Conservation (phyloP, 2,888 invertebrate species). For the Blera fallax region DNA sequence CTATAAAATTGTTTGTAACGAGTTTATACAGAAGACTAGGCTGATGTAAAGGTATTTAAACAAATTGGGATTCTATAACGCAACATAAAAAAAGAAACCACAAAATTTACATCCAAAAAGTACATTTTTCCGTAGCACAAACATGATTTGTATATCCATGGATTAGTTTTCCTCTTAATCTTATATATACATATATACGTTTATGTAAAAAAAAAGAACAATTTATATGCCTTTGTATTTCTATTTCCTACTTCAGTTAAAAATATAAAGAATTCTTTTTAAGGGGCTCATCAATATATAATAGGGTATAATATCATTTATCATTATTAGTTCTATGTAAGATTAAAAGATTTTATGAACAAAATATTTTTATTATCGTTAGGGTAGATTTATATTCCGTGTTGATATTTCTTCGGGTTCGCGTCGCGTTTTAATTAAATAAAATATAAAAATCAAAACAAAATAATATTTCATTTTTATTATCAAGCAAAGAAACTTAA, state of each 20-base stretch:
- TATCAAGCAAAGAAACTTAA: constrained; percentile 24
- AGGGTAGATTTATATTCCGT: constrained; percentile 63
- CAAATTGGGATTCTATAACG: background rate
- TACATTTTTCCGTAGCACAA: background rate
- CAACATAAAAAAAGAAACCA: background rate
- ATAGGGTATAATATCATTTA: constrained; percentile 18
- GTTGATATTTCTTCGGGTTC: constrained; percentile 69
- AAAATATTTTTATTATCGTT: constrained; percentile 44
- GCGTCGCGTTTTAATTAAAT: constrained; percentile 65
- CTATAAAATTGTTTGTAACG: background rate
- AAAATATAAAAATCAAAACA: constrained; percentile 32
- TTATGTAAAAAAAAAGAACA: background rate
- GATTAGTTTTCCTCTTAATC: background rate
- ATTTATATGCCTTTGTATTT: background rate
- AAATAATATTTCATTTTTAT: constrained; percentile 59
- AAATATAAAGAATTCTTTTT: background rate
- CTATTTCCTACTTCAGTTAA: constrained; percentile 14
- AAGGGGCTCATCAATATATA: constrained; percentile 24
- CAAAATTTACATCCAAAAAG: background rate
- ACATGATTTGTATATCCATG: background rate
- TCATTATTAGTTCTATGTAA: constrained; percentile 17
- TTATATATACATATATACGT: too few species aligned
- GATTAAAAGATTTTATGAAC: constrained; percentile 46
- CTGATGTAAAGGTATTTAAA: background rate
- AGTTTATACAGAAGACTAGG: background rate